A percentile compares a stretch with the other conserved stretches of the same genome.
These are phyloP conservation scores for Knipowitschia caucasica DNA, from an alignment of 2,797 vertebrate genomes.

Conservation along the genomic window DNA sequence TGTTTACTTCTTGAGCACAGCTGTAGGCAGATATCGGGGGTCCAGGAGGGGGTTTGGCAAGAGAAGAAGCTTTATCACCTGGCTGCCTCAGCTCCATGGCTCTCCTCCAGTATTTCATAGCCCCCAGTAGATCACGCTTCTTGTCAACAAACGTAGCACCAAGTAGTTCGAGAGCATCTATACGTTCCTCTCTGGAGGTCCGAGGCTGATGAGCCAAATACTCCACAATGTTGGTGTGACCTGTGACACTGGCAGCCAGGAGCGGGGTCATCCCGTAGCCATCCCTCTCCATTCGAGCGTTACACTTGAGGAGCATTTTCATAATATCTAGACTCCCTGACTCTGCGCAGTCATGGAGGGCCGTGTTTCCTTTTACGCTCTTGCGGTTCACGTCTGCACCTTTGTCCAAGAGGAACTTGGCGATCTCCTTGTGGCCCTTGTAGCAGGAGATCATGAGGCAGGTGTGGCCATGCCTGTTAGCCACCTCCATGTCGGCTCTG, in stretches of 20 bases:
- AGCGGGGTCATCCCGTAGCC: slow-evolving; percentile 96
- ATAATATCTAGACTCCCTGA: slow-evolving; percentile 95
- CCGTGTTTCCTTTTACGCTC: slow-evolving; percentile 94
- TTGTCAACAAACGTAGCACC: slow-evolving; percentile 96
- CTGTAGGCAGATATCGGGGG: slow-evolving; percentile 88
- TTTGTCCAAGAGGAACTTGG: slow-evolving; percentile 89
- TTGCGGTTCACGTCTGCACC: slow-evolving; percentile 93
- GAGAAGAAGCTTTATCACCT: slow-evolving; percentile 65
- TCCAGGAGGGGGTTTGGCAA: slow-evolving; percentile 82
- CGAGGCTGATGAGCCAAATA: slow-evolving; percentile 85
- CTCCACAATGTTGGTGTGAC: slow-evolving; percentile 96
- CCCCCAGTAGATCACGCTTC: slow-evolving; percentile 89
- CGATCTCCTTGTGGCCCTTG: slow-evolving; percentile 94
- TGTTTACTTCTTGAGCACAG: slow-evolving; percentile 85
- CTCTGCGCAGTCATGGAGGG: slow-evolving; percentile 93
- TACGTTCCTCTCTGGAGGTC: slow-evolving; percentile 78
- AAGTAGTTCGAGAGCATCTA: slow-evolving; percentile 88
- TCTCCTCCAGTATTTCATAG: slow-evolving; percentile 89
- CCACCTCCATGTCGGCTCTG: slow-evolving; percentile 91
- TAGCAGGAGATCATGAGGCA: slow-evolving; percentile 98
- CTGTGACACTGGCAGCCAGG: slow-evolving; percentile 91
- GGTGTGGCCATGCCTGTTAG: slow-evolving; percentile 95
- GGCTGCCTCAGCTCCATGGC: slow-evolving; percentile 90
- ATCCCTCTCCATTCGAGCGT: slow-evolving; percentile 89
- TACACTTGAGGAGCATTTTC: slow-evolving; percentile 88